These are phyloP conservation scores for Sinocyclocheilus anophthalmus DNA, from an alignment of 2,113 vertebrate genomes.

Conservation along the genomic window DNA sequence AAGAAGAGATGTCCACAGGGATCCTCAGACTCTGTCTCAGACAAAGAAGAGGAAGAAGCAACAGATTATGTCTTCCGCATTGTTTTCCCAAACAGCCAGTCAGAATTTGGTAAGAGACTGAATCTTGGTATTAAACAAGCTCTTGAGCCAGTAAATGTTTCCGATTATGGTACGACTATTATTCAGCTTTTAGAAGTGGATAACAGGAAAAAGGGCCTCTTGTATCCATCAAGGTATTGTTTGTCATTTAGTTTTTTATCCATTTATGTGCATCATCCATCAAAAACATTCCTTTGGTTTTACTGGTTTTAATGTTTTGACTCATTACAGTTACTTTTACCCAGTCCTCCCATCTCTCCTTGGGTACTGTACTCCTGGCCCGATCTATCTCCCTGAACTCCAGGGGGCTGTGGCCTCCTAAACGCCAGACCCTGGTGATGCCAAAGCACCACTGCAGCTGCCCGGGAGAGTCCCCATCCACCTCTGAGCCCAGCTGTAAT, in stretches of 20 bases:
- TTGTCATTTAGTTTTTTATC: not conserved
- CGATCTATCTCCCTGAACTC: slow-evolving; percentile 60
- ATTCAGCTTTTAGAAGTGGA: not conserved
- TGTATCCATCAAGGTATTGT: not conserved
- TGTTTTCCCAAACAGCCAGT: slow-evolving; percentile 87
- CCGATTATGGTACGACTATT: not conserved
- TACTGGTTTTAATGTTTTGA: slow-evolving; percentile 55
- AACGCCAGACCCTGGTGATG: slow-evolving; percentile 73
- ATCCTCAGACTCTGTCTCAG: slow-evolving; percentile 84
- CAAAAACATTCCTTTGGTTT: not conserved
- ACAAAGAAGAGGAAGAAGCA: slow-evolving; percentile 96
- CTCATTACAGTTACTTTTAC: slow-evolving; percentile 77
- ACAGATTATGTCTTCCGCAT: slow-evolving; percentile 97
- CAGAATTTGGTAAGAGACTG: slow-evolving; percentile 85
- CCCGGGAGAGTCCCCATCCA: slow-evolving; percentile 57
- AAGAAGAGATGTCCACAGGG: slow-evolving; percentile 88
- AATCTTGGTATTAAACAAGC: not conserved
- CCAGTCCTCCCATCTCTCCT: slow-evolving; percentile 58
- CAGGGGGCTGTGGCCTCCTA: slow-evolving; percentile 53
- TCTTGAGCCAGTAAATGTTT: not conserved
- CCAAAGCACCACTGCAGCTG: slow-evolving; percentile 73
- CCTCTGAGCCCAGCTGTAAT: slow-evolving; percentile 73
- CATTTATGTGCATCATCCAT: slow-evolving; percentile 10
- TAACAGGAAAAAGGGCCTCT: not conserved
- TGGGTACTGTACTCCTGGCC: slow-evolving; percentile 51